phyloP scores from a whole-genome alignment of 2,113 vertebrate genomes.

The Actenoides hombroni region DNA sequence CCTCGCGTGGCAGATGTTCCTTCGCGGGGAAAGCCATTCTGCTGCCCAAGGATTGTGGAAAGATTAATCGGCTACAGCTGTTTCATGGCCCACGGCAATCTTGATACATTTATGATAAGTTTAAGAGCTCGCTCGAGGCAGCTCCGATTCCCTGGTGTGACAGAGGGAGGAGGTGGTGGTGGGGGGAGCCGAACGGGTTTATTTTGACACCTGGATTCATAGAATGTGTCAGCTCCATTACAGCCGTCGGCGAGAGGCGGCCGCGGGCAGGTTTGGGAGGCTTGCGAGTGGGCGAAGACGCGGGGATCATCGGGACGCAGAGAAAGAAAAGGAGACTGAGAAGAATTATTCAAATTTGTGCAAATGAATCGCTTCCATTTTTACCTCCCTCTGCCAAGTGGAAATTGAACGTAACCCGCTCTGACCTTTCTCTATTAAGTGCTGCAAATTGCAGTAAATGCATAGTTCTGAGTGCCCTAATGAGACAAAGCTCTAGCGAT shows the following conservation, averaged over 20 bases:
- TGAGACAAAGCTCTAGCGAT: slow-evolving; percentile 79
- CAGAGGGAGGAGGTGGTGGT: slow-evolving; percentile 11
- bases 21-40: slow-evolving; percentile 92
- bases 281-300: slow-evolving; percentile 76
- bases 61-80: slow-evolving; percentile 99
- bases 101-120: slow-evolving; percentile 99
- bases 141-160: slow-evolving; percentile 84
- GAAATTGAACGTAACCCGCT: slow-evolving; percentile 98
- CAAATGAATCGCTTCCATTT: slow-evolving; percentile 99
- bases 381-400: slow-evolving; percentile 86
- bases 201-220: slow-evolving; percentile 97
- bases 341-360: slow-evolving; percentile 99
- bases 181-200: slow-evolving; percentile 78
- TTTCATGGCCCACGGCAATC: slow-evolving; percentile 99
- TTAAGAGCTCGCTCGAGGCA: slow-evolving; percentile 94
- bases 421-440: slow-evolving; percentile 98
- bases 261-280: slow-evolving; percentile 79
- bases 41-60: slow-evolving; percentile 95
- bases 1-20: slow-evolving; percentile 94
- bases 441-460: slow-evolving; percentile 95
- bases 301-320: slow-evolving; percentile 75
- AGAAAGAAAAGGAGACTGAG: slow-evolving; percentile 80
- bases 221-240: slow-evolving; percentile 91
- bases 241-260: slow-evolving; percentile 79
- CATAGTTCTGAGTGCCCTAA: slow-evolving; percentile 86